Base-by-base conservation (phyloP, 1,140 invertebrate species). In the Polyergus mexicanus region DNA sequence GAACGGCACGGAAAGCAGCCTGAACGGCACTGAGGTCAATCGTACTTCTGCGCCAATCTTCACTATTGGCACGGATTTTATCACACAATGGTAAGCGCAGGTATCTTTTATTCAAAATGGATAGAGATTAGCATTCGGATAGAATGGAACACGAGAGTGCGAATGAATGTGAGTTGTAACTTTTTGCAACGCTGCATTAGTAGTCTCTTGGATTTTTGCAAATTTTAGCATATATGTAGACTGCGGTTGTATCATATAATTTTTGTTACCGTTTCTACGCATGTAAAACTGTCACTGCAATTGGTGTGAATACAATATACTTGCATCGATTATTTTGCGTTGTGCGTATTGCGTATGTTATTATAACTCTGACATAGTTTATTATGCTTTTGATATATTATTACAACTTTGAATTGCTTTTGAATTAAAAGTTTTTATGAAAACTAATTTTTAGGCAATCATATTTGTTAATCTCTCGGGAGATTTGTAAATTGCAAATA, bases 41-140 rank as follows among this genome's bases (percentile, higher is more conserved):
- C 94, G 95, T 77, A 96, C 96, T 32, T 83, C 89, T 13, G 96
- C 96, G 56, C 95, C 96, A 22, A 96, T 97, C 86, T 97, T 96
- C 92, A 96, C 96, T 47, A 97, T 97, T 84, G 96, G 96, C 84
- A 96, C 95, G 16, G 96, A 96, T 85, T 97, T 96, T 92, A 97
- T 97, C 85, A 96, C 96, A 60, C 96, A 97, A 94, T 97, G 97
- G 97, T 97, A 90, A 96, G 96, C 95, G 25, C 5, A 13, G 11
- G 19, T 13, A 84, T 85, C 75, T 88, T 85, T 77, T 63, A 44
- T 77, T 47, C 13, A 16, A 13, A 74, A 74, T 13, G 51, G 32
- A 13, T 32, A 74, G 22, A 74, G 22, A 56, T 56, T 72, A n/a
- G 47, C 8, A n/a, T 1, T 1, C 6, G 19, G 38, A 13, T 22